These are phyloP conservation scores for Pissodes strobi DNA, from an alignment of 1,140 invertebrate genomes.

Conservation along the genomic window DNA sequence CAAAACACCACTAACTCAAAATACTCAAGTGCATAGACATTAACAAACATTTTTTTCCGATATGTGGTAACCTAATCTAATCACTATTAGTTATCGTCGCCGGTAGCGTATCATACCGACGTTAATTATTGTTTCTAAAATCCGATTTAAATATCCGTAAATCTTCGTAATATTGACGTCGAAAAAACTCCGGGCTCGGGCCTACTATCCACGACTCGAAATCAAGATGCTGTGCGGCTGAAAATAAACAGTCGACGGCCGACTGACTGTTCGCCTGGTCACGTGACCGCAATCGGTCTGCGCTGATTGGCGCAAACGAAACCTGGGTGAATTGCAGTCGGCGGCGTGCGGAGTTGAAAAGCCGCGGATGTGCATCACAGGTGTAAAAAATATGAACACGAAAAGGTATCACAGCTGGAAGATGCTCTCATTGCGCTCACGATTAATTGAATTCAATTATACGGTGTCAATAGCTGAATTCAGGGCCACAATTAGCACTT, in stretches of 20 bases:
- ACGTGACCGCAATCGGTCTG: constrained; percentile 18
- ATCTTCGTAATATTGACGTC: neutral
- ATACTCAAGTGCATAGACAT: neutral
- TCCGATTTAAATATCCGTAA: constrained; percentile 2
- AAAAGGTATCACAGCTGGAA: neutral
- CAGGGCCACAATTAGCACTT: too few relatives aligned
- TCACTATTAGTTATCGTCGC: neutral
- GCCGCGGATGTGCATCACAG: constrained; percentile 31
- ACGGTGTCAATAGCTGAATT: too few relatives aligned
- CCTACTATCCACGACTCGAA: constrained; percentile 21
- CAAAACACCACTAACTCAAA: constrained; percentile 1
- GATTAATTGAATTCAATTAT: too few relatives aligned
- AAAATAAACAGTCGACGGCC: constrained; percentile 42
- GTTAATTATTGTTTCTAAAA: neutral
- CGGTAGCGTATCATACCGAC: neutral
- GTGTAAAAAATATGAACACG: constrained; percentile 20
- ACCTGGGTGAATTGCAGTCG: constrained; percentile 15
- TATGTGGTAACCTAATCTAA: constrained; percentile 5
- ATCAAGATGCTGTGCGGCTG: constrained; percentile 40
- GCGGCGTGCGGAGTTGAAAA: constrained; percentile 19
- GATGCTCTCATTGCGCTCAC: too few relatives aligned
- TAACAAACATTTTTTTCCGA: constrained; percentile 8
- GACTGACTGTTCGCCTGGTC: constrained; percentile 31
- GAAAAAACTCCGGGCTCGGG: constrained; percentile 10
- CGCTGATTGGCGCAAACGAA: constrained; percentile 16